A percentile compares a stretch with the other conserved stretches of the same genome.
phyloP scores from a whole-genome alignment of 2,888 invertebrate genomes.

The Diploptera punctata region DNA sequence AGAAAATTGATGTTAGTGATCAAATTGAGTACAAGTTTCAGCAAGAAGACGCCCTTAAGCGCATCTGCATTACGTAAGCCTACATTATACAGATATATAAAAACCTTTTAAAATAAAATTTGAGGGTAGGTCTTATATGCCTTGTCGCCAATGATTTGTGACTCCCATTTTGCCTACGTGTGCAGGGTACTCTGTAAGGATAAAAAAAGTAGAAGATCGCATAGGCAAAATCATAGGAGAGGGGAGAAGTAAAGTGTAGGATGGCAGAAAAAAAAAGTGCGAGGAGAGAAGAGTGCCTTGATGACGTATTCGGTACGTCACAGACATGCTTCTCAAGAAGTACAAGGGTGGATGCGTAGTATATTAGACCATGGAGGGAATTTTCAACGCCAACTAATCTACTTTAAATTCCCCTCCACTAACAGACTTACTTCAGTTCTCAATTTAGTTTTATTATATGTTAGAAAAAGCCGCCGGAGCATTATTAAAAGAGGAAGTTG shows the following conservation, averaged over 20 bases:
- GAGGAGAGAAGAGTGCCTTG: neutral
- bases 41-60: neutral
- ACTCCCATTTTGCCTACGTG: conserved; percentile 38
- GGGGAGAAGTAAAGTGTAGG: neutral
- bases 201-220: conserved; percentile 25
- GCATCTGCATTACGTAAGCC: neutral
- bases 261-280: neutral
- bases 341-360: no score
- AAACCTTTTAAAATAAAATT: neutral
- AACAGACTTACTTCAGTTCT: neutral
- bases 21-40: neutral
- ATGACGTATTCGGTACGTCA: conserved; percentile 5
- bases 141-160: conserved; percentile 31
- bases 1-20: neutral
- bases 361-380: no score
- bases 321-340: neutral
- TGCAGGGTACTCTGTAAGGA: conserved; percentile 31
- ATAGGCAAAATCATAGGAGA: neutral
- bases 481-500: no score
- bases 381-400: neutral
- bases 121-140: neutral
- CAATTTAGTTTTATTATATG: no score
- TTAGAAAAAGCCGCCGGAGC: no score
- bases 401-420: neutral
- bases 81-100: neutral